Base-by-base conservation (phyloP, 35 echinoderm and acorn worm species). In the Stichopus chloronotus region DNA sequence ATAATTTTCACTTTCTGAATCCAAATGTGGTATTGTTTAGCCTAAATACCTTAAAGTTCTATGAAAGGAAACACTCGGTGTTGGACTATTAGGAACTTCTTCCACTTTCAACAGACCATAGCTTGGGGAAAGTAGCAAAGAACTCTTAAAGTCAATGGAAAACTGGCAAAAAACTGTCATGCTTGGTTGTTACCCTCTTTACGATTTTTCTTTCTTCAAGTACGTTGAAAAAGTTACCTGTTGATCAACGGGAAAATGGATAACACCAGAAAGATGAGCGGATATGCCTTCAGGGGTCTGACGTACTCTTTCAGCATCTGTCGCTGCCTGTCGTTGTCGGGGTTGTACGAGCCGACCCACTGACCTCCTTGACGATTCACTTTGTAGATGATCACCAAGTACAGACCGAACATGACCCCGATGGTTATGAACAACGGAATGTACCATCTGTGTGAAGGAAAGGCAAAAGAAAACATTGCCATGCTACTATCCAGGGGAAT, bases 201-300 rank as follows among this genome's bases (percentile, higher is more conserved):
- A 43, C 30, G 30, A 65, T 65, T 16, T 65, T 65, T 14, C 60
- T 63, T 63, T 63, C 61, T 19, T 65, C 19, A 19, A 9, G 11
- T 19, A 65, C 19, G 11, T 65, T 5, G 9, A 65, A 65, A 10
- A 5, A 87, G 23, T 92, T 94, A 99, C 97, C 97, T 99, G 65
- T 99, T 99, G 76, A 99, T 99, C 11, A 99, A 71, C 19, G 95
- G 97, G 59, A 99, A 99, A 87, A 99, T 95, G 59, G 97, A 99
- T 14, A 99, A 68, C 5, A 94, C 71, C 43, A 99, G 87, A 84
- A 95, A 99, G 78, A 99, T 99, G 52, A 99, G 94, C 17, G 97
- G 97, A 92, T 99, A 99, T 4, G 92, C 95, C 57, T 90, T 94
- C 7, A 99, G 72, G 5, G 97, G 97, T 84, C 94, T 96, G 81